A percentile compares a stretch with the other conserved stretches of the same genome.
Conservation (phyloP, 2,797 vertebrate genomes). For the Pangasius sanitwongsei region DNA sequence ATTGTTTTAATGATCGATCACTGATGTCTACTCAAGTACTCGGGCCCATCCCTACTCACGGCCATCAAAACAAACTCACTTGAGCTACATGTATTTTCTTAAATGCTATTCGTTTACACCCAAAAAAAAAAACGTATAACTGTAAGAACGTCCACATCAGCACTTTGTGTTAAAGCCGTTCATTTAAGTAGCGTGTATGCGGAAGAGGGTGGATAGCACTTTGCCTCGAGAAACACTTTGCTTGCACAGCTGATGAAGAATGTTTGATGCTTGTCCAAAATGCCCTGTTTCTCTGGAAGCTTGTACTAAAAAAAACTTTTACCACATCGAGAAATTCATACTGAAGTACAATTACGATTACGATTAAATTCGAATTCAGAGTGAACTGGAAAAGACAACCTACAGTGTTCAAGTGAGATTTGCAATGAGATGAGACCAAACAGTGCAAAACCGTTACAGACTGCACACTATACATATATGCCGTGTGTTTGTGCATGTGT, state of each 20-base stretch:
- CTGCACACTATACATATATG: neutral
- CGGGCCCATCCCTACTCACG: too few relatives aligned
- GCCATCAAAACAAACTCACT: too few relatives aligned
- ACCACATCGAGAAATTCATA: neutral
- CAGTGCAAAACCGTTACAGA: neutral
- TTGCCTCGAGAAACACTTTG: neutral
- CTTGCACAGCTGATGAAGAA: neutral
- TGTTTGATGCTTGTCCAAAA: neutral
- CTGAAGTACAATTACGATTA: neutral
- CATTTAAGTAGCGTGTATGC: neutral
- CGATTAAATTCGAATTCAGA: neutral
- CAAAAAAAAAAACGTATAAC: neutral
- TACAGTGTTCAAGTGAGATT: neutral
- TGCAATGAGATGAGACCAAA: neutral
- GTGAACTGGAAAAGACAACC: neutral
- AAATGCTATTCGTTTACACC: neutral
- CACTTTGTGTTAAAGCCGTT: neutral
- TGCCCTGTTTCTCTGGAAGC: neutral
- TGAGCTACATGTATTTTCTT: neutral
- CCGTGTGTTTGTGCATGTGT: slow-evolving; percentile 26
- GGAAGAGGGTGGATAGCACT: neutral
- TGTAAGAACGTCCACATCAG: neutral
- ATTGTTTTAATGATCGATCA: too few relatives aligned
- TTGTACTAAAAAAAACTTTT: neutral
- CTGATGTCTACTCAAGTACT: too few relatives aligned